Conservation (phyloP, 2,113 vertebrate genomes). For the Gila orcuttii region DNA sequence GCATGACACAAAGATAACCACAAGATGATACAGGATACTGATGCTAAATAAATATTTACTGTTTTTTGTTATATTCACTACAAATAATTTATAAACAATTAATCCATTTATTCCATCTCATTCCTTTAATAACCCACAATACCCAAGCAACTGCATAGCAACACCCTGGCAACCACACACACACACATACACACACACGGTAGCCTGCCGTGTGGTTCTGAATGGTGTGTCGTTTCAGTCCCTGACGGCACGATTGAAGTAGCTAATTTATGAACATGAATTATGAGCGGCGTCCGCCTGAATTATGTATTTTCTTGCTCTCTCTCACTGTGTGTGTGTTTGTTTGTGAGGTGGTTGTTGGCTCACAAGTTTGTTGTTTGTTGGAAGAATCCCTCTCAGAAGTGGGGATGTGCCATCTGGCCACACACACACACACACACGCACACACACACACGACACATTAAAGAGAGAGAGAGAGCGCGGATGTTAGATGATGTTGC, state of each 20-base stretch:
- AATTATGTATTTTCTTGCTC: slow-evolving; percentile 63
- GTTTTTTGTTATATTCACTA: too few relatives aligned
- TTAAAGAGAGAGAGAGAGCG: neutral
- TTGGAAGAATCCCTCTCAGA: slow-evolving; percentile 52
- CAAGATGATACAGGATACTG: too few relatives aligned
- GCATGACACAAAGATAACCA: too few relatives aligned
- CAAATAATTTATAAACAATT: too few relatives aligned
- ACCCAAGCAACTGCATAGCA: neutral
- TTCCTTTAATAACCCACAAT: too few relatives aligned
- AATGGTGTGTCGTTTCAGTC: neutral
- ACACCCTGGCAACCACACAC: neutral
- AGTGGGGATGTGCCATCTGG: slow-evolving; percentile 56
- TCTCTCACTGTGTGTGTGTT: neutral
- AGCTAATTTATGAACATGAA: slow-evolving; percentile 59
- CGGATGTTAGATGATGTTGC: slow-evolving; percentile 42
- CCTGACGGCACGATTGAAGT: slow-evolving; percentile 56
- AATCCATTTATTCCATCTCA: too few relatives aligned
- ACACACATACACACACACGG: neutral
- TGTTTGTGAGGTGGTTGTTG: slow-evolving; percentile 31
- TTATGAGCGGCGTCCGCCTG: slow-evolving; percentile 53
- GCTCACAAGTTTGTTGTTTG: slow-evolving; percentile 39
- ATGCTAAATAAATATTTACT: too few relatives aligned
- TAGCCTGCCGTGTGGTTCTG: neutral
- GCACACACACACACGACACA: slow-evolving; percentile 14
- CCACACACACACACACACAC: slow-evolving; percentile 27